These are phyloP conservation scores for Lamproptera curius DNA, from an alignment of 2,888 invertebrate genomes.

Conservation along the genomic window DNA sequence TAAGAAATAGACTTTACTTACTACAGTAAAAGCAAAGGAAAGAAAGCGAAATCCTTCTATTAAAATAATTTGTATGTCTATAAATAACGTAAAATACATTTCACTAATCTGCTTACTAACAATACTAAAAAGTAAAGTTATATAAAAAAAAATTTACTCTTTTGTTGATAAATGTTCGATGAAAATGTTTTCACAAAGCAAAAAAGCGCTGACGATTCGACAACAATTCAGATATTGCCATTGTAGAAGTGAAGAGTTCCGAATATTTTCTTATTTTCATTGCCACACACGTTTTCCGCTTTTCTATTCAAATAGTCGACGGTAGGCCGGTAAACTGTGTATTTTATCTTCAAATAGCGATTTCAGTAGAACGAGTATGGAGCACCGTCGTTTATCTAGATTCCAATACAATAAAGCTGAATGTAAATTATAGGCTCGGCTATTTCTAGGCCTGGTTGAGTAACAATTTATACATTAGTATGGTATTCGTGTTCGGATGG, in stretches of 20 bases:
- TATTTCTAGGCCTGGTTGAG: background rate
- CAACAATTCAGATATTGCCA: background rate
- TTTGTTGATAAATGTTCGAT: too few species aligned
- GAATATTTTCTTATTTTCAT: background rate
- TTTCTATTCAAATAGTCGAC: background rate
- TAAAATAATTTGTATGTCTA: too few species aligned
- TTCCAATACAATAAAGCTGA: constrained; percentile 2
- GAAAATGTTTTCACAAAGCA: too few species aligned
- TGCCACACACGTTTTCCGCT: background rate
- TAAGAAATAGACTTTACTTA: too few species aligned
- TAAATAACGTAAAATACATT: too few species aligned
- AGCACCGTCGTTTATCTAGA: constrained; percentile 5
- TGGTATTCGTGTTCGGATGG: background rate
- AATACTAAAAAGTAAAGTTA: too few species aligned
- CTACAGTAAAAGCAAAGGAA: too few species aligned
- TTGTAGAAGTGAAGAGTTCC: background rate
- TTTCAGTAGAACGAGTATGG: background rate
- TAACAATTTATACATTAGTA: background rate
- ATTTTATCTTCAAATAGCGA: background rate
- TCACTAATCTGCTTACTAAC: too few species aligned
- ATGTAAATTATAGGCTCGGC: background rate
- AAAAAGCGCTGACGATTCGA: too few species aligned
- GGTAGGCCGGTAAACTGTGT: background rate
- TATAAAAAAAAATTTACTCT: too few species aligned
- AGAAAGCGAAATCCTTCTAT: too few species aligned